Evolutionary conservation across 2,113 vertebrate genomes (phyloP).

Genomic region (Leucoraja erinaceus): DNA sequence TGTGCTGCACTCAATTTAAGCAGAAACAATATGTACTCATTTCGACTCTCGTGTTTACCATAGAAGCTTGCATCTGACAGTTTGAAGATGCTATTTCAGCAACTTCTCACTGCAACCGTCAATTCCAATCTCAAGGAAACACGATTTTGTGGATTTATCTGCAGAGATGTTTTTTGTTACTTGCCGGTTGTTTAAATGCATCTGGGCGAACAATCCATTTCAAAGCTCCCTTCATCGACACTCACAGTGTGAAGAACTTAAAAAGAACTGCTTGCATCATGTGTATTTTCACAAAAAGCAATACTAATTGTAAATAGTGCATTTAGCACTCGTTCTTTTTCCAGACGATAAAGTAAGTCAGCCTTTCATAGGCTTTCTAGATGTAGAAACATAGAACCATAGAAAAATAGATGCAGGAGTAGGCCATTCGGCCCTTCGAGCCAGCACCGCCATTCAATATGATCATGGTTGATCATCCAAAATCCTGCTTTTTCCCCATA

Average conservation of each 20-base stretch:
- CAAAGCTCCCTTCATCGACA: neutral
- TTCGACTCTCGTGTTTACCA: neutral
- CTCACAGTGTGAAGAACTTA: neutral
- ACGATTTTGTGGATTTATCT: neutral
- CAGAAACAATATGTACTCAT: neutral
- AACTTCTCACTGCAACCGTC: neutral
- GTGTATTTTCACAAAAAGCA: neutral
- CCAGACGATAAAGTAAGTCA: neutral
- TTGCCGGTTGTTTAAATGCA: neutral
- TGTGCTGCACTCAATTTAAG: neutral
- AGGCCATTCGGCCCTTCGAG: too few species aligned
- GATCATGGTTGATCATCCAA: too few species aligned
- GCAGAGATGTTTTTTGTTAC: neutral
- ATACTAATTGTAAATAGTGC: constrained; percentile 7
- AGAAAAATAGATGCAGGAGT: too few species aligned
- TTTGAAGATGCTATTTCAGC: neutral
- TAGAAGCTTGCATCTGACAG: neutral
- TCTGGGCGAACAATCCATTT: neutral
- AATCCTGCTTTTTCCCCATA: too few species aligned
- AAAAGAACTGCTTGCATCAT: neutral
- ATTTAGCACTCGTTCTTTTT: neutral
- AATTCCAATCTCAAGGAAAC: neutral
- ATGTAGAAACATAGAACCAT: too few species aligned
- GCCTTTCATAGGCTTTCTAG: neutral
- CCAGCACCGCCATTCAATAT: too few species aligned